Conservation (phyloP, 2,113 vertebrate species). For the Anoplopoma fimbria region DNA sequence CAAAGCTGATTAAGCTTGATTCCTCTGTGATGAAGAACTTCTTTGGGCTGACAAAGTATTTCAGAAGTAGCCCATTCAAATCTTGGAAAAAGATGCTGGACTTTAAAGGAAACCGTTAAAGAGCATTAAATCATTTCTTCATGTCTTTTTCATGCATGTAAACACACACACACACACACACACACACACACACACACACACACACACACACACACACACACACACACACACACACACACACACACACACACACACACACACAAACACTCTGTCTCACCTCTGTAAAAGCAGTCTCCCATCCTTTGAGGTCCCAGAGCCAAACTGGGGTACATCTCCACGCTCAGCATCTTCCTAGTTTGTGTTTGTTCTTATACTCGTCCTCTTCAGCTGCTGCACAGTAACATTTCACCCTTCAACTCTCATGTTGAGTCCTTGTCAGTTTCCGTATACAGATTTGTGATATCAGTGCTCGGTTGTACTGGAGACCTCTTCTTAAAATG, state of each 20-base stretch:
- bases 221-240: background rate
- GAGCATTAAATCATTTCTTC: background rate
- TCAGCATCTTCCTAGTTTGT: conserved; percentile 70
- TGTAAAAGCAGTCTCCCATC: conserved; percentile 86
- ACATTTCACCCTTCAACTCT: conserved; percentile 37
- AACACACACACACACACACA: background rate
- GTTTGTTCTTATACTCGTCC: conserved; percentile 19
- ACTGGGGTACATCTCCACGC: conserved; percentile 82
- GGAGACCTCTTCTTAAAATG: background rate
- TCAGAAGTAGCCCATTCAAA: background rate
- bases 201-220: background rate
- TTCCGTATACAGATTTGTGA: background rate
- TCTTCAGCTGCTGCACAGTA: conserved; percentile 39
- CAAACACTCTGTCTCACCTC: conserved; percentile 69
- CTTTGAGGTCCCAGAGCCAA: conserved; percentile 78
- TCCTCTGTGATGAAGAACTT: no score
- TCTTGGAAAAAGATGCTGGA: background rate
- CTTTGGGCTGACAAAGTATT: background rate
- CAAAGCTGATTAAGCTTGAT: background rate
- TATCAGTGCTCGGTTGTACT: background rate
- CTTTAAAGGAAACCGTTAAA: background rate
- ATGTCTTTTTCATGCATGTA: background rate
- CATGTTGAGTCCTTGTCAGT: background rate
- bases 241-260: background rate
- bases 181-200: background rate